Base-by-base conservation (phyloP, 1,140 invertebrate genomes). In the Eurosta solidaginis region DNA sequence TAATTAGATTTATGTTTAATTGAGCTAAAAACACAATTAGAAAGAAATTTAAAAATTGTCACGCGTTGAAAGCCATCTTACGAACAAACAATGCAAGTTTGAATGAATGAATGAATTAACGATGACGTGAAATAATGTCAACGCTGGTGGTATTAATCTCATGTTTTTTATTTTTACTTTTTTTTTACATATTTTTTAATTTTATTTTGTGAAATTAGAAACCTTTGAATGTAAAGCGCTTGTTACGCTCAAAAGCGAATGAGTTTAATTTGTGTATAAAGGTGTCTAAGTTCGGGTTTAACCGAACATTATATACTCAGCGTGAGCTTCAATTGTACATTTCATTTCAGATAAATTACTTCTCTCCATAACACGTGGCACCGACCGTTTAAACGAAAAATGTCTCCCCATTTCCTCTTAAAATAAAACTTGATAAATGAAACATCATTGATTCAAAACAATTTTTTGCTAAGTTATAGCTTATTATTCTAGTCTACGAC, bases 1-100 rank as follows among this genome's bases (percentile, higher is more conserved):
- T 68, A 68, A 68, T 68, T 68, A 68, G 59, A 68, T 68, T 68
- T 68, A 40, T 68, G 59, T 68, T 68, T 68, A 68, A 68, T 68
- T 68, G 59, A 29, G 27, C 59, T 68, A 68, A 68, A 68, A 68
- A 68, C 59, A 68, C 59, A 68, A 36, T 68, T 68, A 68, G 50
- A 54, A 68, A 40, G n/a, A 68, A 40, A 40, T 68, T 17, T 22
- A 20, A 36, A 29, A 25, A 68, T 40, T 68, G 36, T 42, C 59
- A 68, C 59, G 59, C 59, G 59, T 20, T 36, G 59, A 40, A 40
- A 12, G 27, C 27, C 54, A 68, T 6, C n/a, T 10, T 22, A 9
- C 49, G 5, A 52, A 52, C 20, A 22, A 52, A 52, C 49, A 52
- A 52, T 52, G 49, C 49, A 52, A 27, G 50, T 54, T 25, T 54